A percentile compares a stretch with the other conserved stretches of the same genome.
These are phyloP conservation scores for Scomber japonicus DNA, from an alignment of 2,113 vertebrate genomes.

Conservation along the genomic window DNA sequence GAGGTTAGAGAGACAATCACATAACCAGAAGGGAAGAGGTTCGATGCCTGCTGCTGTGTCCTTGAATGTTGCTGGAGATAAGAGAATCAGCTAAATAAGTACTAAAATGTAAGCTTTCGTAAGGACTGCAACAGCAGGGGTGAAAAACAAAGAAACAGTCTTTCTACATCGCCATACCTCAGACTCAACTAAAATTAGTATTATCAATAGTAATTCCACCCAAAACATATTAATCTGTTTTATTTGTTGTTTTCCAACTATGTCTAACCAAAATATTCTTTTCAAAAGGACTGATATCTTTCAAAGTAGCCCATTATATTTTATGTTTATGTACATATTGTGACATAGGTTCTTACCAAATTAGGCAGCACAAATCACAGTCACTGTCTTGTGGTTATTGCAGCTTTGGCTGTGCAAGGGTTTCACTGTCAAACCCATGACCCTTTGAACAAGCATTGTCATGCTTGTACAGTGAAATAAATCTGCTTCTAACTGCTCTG, in stretches of 20 bases:
- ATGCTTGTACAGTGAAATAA: too few species aligned
- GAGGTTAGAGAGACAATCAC: slow-evolving; percentile 45
- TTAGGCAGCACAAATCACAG: slow-evolving; percentile 23
- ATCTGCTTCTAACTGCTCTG: slow-evolving; percentile 1
- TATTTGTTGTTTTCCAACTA: too few species aligned
- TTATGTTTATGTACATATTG: too few species aligned
- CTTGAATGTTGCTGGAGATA: slow-evolving; percentile 21
- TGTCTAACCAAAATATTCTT: too few species aligned
- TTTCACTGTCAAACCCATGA: too few species aligned
- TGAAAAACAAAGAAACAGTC: background rate
- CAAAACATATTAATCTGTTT: too few species aligned
- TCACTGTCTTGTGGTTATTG: slow-evolving; percentile 17
- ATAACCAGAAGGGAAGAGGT: slow-evolving; percentile 27
- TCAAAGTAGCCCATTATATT: background rate
- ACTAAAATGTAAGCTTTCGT: slow-evolving; percentile 4
- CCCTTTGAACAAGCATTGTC: background rate
- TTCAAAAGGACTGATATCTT: too few species aligned
- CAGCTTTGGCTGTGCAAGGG: background rate
- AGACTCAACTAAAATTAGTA: too few species aligned
- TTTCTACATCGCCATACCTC: background rate
- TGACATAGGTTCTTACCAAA: background rate
- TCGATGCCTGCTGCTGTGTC: slow-evolving; percentile 23
- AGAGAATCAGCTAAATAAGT: background rate
- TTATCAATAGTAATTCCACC: too few species aligned
- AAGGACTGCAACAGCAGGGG: background rate